Percentiles rank a stretch among this genome's conserved stretches.
Evolutionary conservation across 2,797 vertebrate genomes (phyloP).

Genomic region (Squalus acanthias): DNA sequence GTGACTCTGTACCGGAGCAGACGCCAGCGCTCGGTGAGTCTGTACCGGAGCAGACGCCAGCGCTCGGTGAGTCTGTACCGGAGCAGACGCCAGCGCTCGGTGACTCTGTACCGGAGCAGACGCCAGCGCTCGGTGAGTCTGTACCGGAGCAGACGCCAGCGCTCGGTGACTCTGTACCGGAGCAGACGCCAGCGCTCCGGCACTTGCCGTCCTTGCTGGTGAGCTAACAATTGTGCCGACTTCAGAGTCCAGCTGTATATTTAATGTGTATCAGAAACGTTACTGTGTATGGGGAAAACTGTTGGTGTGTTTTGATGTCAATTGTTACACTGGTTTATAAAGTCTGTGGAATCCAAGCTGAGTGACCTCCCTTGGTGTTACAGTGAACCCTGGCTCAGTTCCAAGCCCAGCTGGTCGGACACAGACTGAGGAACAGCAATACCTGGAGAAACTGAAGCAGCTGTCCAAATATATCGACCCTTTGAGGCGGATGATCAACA

Average conservation of each 20-base stretch:
- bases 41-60: not conserved
- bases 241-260: not conserved
- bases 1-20: no score
- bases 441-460: conserved; percentile 95
- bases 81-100: no score
- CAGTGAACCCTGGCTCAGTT: conserved; percentile 86
- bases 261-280: not conserved
- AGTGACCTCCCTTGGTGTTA: not conserved
- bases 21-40: not conserved
- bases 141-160: no score
- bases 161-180: not conserved
- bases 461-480: conserved; percentile 95
- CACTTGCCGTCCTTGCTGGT: not conserved
- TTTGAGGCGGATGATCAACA: conserved; percentile 93
- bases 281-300: not conserved
- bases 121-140: not conserved
- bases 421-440: conserved; percentile 92
- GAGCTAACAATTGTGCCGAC: not conserved
- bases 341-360: not conserved
- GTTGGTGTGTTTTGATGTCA: not conserved
- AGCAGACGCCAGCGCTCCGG: not conserved
- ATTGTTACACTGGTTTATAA: not conserved
- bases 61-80: not conserved
- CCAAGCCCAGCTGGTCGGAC: conserved; percentile 83
- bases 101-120: not conserved